phyloP scores from a whole-genome alignment of 1,140 invertebrate genomes.

The Marisa cornuarietis region DNA sequence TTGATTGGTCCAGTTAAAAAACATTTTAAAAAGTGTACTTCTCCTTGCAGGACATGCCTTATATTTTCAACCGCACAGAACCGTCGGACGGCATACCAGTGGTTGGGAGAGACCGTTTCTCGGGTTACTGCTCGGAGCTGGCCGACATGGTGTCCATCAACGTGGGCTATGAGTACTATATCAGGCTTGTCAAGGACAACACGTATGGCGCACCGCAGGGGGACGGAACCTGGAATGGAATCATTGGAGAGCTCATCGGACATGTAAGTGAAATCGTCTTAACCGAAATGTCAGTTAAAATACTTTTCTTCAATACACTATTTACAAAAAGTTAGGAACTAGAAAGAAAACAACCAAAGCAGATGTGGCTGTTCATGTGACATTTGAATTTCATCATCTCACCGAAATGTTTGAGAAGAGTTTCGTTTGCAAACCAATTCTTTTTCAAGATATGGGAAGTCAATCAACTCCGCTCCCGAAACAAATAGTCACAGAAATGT shows the following conservation, averaged over 20 bases:
- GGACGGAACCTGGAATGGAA: slow-evolving; percentile 94
- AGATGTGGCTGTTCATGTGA: too few species aligned
- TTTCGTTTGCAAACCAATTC: too few species aligned
- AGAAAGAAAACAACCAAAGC: too few species aligned
- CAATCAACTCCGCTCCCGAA: too few species aligned
- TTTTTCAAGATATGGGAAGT: too few species aligned
- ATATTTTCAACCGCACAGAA: slow-evolving; percentile 16
- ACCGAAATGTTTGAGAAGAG: too few species aligned
- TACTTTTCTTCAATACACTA: background rate
- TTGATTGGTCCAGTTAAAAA: too few species aligned
- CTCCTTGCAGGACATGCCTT: slow-evolving; percentile 34
- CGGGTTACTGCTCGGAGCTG: slow-evolving; percentile 66
- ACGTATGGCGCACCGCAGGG: slow-evolving; percentile 81
- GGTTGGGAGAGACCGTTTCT: slow-evolving; percentile 72
- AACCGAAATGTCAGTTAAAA: slow-evolving; percentile 16
- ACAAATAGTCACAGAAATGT: too few species aligned
- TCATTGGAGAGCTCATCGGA: slow-evolving; percentile 93
- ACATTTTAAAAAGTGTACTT: background rate
- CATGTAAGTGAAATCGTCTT: too few species aligned
- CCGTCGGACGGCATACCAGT: slow-evolving; percentile 29
- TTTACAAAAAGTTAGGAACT: too few species aligned
- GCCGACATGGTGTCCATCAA: slow-evolving; percentile 40
- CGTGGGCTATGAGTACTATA: slow-evolving; percentile 82
- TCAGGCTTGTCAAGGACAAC: slow-evolving; percentile 86
- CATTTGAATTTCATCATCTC: too few species aligned